phyloP scores from a whole-genome alignment of 2,113 vertebrate genomes.

The Taxidea taxus region DNA sequence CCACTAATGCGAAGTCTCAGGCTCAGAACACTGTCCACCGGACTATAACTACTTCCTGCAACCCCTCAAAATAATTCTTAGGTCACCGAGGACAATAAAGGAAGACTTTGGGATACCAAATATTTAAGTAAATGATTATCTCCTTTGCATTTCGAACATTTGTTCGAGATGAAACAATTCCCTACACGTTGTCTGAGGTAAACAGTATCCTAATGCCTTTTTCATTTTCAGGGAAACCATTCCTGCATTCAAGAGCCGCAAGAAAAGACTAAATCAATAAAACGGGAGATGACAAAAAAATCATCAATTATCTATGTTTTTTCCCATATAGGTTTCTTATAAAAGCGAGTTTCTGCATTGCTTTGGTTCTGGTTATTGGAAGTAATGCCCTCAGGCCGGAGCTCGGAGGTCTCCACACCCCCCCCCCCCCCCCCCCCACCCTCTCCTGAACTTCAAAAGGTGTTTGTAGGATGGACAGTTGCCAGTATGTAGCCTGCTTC shows the following conservation, averaged over 20 bases:
- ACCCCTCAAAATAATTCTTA: not conserved
- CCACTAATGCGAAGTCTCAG: not conserved
- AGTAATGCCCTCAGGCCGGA: not conserved
- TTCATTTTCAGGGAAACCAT: not conserved
- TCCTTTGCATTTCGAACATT: not conserved
- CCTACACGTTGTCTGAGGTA: not conserved
- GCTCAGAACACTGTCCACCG: not conserved
- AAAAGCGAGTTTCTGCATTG: not conserved
- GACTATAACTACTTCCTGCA: accelerated
- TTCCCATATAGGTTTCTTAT: not conserved
- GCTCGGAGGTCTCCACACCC: not conserved
- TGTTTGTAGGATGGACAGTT: constrained; percentile 12
- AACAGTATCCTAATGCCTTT: not conserved
- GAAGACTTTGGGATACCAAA: not conserved
- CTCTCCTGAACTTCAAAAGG: not conserved
- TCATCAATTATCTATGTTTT: not conserved
- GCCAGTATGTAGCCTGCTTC: constrained; percentile 20
- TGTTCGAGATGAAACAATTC: not conserved
- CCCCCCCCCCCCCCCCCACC: not conserved
- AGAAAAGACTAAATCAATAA: not conserved
- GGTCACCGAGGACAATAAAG: not conserved
- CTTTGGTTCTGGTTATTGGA: not conserved
- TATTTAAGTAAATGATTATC: not conserved
- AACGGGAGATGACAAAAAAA: not conserved
- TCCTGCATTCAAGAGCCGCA: not conserved